These are phyloP conservation scores for Monopis laevigella DNA, from an alignment of 2,888 invertebrate genomes.

Conservation along the genomic window DNA sequence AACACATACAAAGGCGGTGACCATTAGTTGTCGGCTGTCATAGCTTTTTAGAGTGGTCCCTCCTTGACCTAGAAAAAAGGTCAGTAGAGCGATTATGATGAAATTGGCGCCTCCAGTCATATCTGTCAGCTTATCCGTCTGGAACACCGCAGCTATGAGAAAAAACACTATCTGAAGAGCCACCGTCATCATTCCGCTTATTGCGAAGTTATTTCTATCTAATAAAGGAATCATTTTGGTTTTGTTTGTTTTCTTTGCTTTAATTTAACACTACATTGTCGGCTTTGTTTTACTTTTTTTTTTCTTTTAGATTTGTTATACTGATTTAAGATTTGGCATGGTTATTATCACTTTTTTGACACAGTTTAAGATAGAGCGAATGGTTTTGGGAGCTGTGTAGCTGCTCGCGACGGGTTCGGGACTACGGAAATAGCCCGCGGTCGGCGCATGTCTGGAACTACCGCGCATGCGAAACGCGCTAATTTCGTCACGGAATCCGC, in stretches of 20 bases:
- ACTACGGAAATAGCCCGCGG: no score
- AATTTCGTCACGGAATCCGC: no score
- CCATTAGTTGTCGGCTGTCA: slow-evolving; percentile 90
- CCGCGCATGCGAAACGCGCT: no score
- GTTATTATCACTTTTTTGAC: no score
- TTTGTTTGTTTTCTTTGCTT: no score
- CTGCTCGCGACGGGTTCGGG: no score
- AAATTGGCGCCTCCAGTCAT: slow-evolving; percentile 95
- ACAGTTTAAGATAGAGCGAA: no score
- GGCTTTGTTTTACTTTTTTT: slow-evolving; percentile 16
- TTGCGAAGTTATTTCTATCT: slow-evolving; percentile 86
- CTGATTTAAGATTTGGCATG: no score
- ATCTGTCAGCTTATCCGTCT: slow-evolving; percentile 91
- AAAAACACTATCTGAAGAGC: slow-evolving; percentile 90
- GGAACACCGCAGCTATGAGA: slow-evolving; percentile 83
- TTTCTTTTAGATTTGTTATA: not conserved
- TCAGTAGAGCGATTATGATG: slow-evolving; percentile 86
- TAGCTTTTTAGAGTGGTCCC: slow-evolving; percentile 77
- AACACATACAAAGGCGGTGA: slow-evolving; percentile 85
- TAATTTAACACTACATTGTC: slow-evolving; percentile 35
- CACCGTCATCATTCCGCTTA: slow-evolving; percentile 86
- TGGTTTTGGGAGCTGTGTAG: no score
- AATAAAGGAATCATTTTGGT: slow-evolving; percentile 75
- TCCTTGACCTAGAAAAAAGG: slow-evolving; percentile 86
- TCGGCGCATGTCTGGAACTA: no score